phyloP scores from a whole-genome alignment of 1,140 invertebrate species.

The Zaprionus camerounensis region DNA sequence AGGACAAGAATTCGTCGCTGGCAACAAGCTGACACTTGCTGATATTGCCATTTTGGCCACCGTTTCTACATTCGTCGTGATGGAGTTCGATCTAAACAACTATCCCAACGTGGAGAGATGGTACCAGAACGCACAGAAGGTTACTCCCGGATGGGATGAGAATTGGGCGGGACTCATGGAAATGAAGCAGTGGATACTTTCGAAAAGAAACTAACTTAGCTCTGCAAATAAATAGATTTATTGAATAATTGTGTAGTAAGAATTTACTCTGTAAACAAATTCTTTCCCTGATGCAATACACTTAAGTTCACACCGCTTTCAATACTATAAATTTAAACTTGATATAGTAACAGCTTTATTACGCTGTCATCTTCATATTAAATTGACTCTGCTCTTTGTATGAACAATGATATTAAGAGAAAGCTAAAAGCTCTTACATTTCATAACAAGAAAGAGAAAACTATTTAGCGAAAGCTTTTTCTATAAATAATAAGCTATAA shows the following conservation, averaged over 20 bases:
- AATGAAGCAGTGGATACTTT: neutral
- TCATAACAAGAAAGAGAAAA: neutral
- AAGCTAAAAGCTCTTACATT: neutral
- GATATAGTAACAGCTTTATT: neutral
- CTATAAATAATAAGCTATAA: neutral
- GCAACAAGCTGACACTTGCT: slow-evolving; percentile 89
- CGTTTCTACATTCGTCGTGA: slow-evolving; percentile 88
- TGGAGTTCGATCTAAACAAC: slow-evolving; percentile 87
- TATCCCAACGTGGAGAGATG: slow-evolving; percentile 89
- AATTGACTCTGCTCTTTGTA: neutral
- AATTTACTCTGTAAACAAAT: no score
- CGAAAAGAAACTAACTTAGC: neutral
- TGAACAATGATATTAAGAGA: neutral
- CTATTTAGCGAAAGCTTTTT: neutral
- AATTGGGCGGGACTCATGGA: slow-evolving; percentile 56
- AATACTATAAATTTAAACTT: neutral
- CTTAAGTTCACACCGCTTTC: no score
- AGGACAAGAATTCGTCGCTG: slow-evolving; percentile 87
- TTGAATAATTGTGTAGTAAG: neutral
- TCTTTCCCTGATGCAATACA: no score
- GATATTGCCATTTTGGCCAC: slow-evolving; percentile 87
- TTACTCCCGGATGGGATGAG: slow-evolving; percentile 86
- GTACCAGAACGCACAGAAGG: slow-evolving; percentile 88
- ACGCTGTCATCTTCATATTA: neutral
- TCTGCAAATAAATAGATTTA: neutral